A percentile compares a stretch with the other conserved stretches of the same genome.
Evolutionary conservation across 2,888 invertebrate species (phyloP).

Genomic region (Nezara viridula): DNA sequence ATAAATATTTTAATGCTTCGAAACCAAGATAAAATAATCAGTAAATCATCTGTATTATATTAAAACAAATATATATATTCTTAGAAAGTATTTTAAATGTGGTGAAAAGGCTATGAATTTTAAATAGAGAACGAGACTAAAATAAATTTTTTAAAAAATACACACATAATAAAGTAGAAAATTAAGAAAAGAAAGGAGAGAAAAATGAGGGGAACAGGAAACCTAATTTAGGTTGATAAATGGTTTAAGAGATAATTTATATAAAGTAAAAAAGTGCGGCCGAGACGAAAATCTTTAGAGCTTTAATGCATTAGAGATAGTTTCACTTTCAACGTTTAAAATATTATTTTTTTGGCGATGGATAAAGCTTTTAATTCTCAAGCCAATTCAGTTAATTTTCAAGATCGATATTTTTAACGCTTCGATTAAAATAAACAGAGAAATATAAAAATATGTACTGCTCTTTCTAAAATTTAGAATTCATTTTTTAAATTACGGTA

Average conservation of each 20-base stretch:
- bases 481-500: background rate
- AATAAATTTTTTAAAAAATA: background rate
- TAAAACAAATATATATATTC: too few species aligned
- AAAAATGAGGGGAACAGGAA: slow-evolving; percentile 11
- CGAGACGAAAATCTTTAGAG: background rate
- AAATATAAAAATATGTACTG: too few species aligned
- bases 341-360: background rate
- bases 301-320: background rate
- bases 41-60: too few species aligned
- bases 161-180: slow-evolving; percentile 6
- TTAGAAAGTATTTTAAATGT: too few species aligned
- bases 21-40: too few species aligned
- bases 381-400: background rate
- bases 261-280: background rate
- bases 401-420: background rate
- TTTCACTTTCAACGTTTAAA: background rate
- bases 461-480: too few species aligned
- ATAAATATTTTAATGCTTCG: too few species aligned
- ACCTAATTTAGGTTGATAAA: slow-evolving; percentile 46
- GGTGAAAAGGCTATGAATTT: background rate
- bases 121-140: background rate
- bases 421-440: background rate
- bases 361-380: background rate
- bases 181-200: slow-evolving; percentile 8
- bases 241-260: slow-evolving; percentile 35